Evolutionary conservation across 2,888 invertebrate genomes (phyloP), one percentile per base, ranked within the genome.

Genomic region (Gymnoscelis rufifasciata): DNA sequence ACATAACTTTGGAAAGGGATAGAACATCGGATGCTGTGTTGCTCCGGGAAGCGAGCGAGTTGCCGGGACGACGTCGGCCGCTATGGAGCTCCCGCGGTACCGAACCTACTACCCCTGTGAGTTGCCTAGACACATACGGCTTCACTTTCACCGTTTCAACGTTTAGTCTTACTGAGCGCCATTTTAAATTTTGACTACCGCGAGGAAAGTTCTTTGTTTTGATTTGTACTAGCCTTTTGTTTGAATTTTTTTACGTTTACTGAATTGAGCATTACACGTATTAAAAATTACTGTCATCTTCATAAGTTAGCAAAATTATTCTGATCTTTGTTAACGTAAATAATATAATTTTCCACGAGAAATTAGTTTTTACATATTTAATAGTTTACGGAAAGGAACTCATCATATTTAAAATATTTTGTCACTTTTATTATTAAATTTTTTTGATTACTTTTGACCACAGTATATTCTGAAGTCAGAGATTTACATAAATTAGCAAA

Each of bases 81-180:
- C 71, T 59, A 89, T 89, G 89, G 89, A 89, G 81, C 87, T 88
- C 86, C 86, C 88, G 56, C 80, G 88, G 33, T 87, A 83, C 77
- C 83, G 89, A 52, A 78, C 87, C 30, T 84, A 75, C 63, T 88
- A 82, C 81, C 80, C 88, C 64, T 87, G 88, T 88, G 77, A 88
- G 84, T 84, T 62, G 56, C 63, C 58, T 60, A 42, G 42, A 33
- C 43, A 47, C 43, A 43, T 45, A 39, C 33, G 49, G 38, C 43
- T 39, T 43, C 48, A 31, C 38, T 33, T 47, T 19, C 19, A 19
- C 15, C 15, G 15, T 33, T 15, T 30, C 15, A 33, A 15, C 15
- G 15, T 33, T n/a, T 33, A 7, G 5, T 23, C 4, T 26, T 8
- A 7, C 8, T 30, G 15, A 1, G 35, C 30, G 30, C 12, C 30